phyloP scores from a whole-genome alignment of 2,113 vertebrate genomes.

The Bolborhynchus lineola region DNA sequence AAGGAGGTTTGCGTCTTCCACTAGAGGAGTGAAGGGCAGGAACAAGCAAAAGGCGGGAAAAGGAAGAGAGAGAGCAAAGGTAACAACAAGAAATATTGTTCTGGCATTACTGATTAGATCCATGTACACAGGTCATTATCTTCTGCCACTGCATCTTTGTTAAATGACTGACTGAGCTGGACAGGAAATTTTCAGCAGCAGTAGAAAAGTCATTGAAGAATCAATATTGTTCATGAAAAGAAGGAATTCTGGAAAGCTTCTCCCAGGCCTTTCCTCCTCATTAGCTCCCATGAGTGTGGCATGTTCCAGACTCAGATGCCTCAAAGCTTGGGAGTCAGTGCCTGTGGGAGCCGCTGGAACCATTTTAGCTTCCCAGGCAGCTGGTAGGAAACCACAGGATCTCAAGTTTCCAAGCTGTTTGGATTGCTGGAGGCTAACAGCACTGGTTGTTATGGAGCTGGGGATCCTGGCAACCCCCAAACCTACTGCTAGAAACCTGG shows the following conservation, averaged over 20 bases:
- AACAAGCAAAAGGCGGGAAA: background rate
- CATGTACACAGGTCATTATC: background rate
- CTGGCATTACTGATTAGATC: background rate
- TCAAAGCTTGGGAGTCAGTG: background rate
- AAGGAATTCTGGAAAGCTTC: background rate
- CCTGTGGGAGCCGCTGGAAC: background rate
- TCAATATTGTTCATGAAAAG: background rate
- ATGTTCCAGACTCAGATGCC: background rate
- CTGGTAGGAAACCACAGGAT: background rate
- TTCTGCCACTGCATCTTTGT: background rate
- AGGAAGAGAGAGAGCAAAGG: background rate
- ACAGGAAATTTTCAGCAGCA: background rate
- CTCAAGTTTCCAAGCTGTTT: conserved; percentile 4
- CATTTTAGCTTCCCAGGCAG: background rate
- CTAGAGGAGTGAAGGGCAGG: background rate
- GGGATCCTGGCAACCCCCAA: conserved; percentile 14
- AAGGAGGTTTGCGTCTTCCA: background rate
- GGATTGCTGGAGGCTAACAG: background rate
- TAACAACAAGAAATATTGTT: background rate
- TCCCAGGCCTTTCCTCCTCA: background rate
- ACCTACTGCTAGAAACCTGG: background rate
- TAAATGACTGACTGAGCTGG: background rate
- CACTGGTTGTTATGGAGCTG: conserved; percentile 13
- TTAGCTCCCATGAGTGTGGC: background rate
- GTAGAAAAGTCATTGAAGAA: background rate